Evolutionary conservation across 2,113 vertebrate genomes (phyloP).

Genomic region (Charadrius vociferus): DNA sequence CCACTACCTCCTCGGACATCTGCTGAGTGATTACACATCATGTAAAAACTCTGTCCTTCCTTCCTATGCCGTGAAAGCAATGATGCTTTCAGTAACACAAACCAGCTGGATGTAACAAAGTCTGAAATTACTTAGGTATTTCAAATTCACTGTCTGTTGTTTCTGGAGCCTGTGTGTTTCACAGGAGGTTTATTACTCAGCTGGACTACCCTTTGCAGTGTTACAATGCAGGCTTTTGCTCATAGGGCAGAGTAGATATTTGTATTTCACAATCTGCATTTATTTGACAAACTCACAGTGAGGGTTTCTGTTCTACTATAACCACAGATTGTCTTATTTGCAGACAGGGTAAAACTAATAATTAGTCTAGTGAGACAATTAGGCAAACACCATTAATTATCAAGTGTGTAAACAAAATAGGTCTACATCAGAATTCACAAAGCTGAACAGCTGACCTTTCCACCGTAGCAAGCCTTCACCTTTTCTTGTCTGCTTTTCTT

Average conservation of each 20-base stretch:
- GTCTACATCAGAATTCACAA: neutral
- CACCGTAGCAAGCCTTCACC: neutral
- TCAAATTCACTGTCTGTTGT: neutral
- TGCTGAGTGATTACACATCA: neutral
- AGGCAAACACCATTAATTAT: constrained; percentile 18
- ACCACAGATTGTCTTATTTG: constrained; percentile 7
- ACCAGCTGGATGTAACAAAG: neutral
- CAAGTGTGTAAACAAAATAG: constrained; percentile 10
- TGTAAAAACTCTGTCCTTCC: neutral
- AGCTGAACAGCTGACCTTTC: neutral
- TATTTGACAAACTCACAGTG: neutral
- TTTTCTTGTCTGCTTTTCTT: neutral
- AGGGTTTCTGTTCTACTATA: neutral
- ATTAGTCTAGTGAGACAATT: constrained; percentile 1
- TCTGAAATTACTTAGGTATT: neutral
- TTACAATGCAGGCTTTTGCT: neutral
- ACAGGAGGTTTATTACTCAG: neutral
- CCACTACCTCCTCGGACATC: neutral
- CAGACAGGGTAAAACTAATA: neutral
- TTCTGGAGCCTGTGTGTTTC: neutral
- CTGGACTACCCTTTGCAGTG: neutral
- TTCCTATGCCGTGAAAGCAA: neutral
- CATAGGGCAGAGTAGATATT: neutral
- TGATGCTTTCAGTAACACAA: neutral
- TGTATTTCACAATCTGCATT: constrained; percentile 1